Evolutionary conservation across 2,888 invertebrate species (phyloP), one percentile per base, ranked within the genome.

Genomic region (Bibio marci): DNA sequence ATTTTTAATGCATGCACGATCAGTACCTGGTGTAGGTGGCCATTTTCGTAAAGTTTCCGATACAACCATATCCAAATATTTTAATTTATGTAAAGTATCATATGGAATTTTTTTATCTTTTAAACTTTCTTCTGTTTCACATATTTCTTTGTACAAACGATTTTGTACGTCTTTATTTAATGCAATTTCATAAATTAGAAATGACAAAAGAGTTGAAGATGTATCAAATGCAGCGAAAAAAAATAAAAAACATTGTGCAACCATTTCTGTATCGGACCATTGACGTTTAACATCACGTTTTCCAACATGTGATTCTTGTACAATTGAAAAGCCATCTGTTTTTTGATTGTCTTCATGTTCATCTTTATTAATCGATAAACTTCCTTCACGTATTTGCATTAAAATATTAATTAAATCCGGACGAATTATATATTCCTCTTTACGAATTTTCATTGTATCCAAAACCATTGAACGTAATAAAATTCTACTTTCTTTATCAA

Each of bases 31-130:
- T 11, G 33, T 26, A 3, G 39, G 33, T 13, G 39, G 39, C 34
- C 35, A 39, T 35, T 39, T 39, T 19, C 39, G 30, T n/a, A 39
- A 35, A n/a, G 33, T 27, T 33, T 39, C 39, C n/a, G 15, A 31
- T 30, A 38, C 22, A 38, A 31, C 69, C 71, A 71, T 71, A 40
- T 74, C 73, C 59, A 75, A 51, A 42, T 74, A 75, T 15, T 62
- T 61, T 69, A 75, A 65, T 19, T 58, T 60, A 41, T 65, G 59
- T 1, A 75, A 52, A 1, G 59, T 57, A 25, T 66, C 68, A 44
- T 70, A 73, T 36, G 59, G 63, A 1, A 71, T 52, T 14, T 58
- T 59, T 5, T 61, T 63, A 0, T 56, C 53, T 14, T 55, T 55
- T 8, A 43, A 30, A 27, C 56, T 59, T 2, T 42, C 45, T 2